Base-by-base conservation (phyloP, 2,888 invertebrate species). In the Caenorhabditis afra region DNA sequence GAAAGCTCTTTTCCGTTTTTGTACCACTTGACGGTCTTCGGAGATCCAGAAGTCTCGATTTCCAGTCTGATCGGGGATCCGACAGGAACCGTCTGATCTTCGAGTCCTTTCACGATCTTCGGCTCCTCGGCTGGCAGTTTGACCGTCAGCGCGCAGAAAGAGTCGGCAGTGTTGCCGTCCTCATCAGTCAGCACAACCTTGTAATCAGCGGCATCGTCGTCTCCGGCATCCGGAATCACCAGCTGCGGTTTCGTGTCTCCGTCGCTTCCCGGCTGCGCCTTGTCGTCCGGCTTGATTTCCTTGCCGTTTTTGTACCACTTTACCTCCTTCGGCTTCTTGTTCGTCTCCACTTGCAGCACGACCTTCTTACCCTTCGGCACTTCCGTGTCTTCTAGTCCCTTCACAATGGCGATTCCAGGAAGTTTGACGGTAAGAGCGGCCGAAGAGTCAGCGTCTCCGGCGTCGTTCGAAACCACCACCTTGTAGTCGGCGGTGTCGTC, bases 361-460 rank as follows among this genome's bases (percentile, higher is more conserved):
- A 96, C 92, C 0, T 94, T 94, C 71, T 94, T 94, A 0, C 96
- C 95, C 87, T 95, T 95, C 76, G 94, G 94, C 2, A 96, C 94
- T 0, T 90, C 90, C 73, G 88, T 88, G 90, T 91, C 90, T 65
- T 94, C 93, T 20, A 96, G 91, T 77, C 94, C 94, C 91, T 95
- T 94, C 47, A 94, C 93, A 88, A 96, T 85, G 37, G 73, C 78
- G 58, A 86, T 81, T 64, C 66, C 68, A 41, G 84, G 84, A 20
- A 84, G 65, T 57, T 85, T 85, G 67, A 82, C 82, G 44, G 82
- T 81, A 10, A 82, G 74, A 14, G 82, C 82, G 18, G 79, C 90
- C 85, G 82, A 76, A 0, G 88, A 88, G 41, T 89, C 88, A 16
- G 88, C 89, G 59, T 87, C 86, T n/a, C 91, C 91, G 35, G 84